These are phyloP conservation scores for Netelia virgata DNA, from an alignment of 2,888 invertebrate species.

Conservation along the genomic window DNA sequence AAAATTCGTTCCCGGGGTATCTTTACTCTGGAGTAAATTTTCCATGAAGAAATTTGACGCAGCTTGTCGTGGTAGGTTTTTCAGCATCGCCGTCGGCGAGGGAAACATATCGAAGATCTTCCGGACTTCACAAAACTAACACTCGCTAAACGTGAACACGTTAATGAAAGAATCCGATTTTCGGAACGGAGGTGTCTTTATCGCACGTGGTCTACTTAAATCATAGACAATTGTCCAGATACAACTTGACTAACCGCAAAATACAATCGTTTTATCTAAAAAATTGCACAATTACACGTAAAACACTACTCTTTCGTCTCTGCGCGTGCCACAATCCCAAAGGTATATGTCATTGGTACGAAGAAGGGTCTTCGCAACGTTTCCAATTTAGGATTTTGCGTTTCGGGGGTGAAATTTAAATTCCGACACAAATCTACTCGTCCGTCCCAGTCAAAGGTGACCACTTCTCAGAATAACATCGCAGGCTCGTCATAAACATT, in stretches of 20 bases:
- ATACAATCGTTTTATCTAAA: not conserved
- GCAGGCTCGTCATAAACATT: slow-evolving; percentile 30
- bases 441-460: slow-evolving; percentile 8
- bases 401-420: not conserved
- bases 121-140: not conserved
- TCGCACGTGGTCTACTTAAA: slow-evolving; percentile 10
- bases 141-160: not conserved
- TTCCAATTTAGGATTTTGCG: not conserved
- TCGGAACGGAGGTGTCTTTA: not conserved
- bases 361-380: not conserved
- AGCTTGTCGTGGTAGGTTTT: slow-evolving; percentile 83
- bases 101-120: slow-evolving; percentile 79
- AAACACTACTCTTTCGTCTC: slow-evolving; percentile 12
- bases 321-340: not conserved
- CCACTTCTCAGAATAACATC: slow-evolving; percentile 40
- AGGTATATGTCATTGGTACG: not conserved
- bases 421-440: slow-evolving; percentile 11
- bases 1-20: slow-evolving; percentile 80
- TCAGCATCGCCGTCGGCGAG: slow-evolving; percentile 84
- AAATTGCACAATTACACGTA: slow-evolving; percentile 10
- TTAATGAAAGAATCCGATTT: not conserved
- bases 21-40: slow-evolving; percentile 88
- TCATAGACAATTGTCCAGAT: not conserved
- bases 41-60: slow-evolving; percentile 88
- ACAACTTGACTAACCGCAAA: not conserved